Evolutionary conservation across 1,140 invertebrate genomes (phyloP), one percentile per base, ranked within the genome.

Genomic region (Drosophila funebris): DNA sequence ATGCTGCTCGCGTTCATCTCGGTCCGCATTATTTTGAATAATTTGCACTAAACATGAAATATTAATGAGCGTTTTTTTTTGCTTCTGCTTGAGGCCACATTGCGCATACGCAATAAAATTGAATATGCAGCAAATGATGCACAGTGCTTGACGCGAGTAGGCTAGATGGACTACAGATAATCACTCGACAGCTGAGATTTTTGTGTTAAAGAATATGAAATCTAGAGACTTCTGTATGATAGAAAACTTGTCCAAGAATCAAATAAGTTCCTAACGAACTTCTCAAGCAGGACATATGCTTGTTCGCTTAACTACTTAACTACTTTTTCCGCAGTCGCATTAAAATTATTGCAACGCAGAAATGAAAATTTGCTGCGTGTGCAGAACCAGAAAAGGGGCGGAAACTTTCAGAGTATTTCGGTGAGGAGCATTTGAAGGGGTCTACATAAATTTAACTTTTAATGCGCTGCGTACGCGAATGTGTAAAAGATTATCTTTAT

Each of bases 401-500:
- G 29, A 31, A 37, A n/a, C 20, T 33, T 58, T 22, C 24, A 33
- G 33, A 53, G 36, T 18, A 53, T 43, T 16, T 33, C 9, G 43
- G 6, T 0, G 9, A 18, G 29, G n/a, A 33, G 16, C 37, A 41
- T 36, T 8, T 5, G 5, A 3, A 18, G 53, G 33, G 53, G 7
- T 63, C 58, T 31, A 60, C 81, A 84, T 84, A 84, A 84, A 84
- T 84, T 84, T 36, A 64, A 80, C 73, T 87, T 82, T 87, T 87
- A 87, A 87, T 87, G 83, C 75, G 72, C 72, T 88, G 83, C 82
- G 83, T 88, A 82, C 83, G 83, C 82, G 82, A 87, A 88, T 87
- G 82, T 87, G 82, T 87, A 78, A 88, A 81, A 87, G 82, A 87
- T 87, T 82, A 87, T 87, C 82, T 87, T 87, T 87, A 87, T 87